A percentile compares a stretch with the other conserved stretches of the same genome.
Evolutionary conservation across 2,888 invertebrate species (phyloP).

Genomic region (Morpho achilles): DNA sequence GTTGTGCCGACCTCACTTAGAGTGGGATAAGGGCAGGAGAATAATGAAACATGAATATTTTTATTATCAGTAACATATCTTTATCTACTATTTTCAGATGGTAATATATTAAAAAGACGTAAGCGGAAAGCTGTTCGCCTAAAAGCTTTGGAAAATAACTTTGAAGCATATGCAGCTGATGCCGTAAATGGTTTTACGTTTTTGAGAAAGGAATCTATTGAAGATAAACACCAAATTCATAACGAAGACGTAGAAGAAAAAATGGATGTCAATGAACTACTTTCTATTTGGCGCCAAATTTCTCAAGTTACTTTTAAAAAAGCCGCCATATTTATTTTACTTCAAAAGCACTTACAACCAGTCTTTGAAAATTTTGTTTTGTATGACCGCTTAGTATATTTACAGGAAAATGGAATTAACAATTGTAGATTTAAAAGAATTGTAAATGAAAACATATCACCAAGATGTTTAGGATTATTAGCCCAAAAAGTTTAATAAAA

Average conservation of each 20-base stretch:
- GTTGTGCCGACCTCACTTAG: no score
- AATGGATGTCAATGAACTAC: slow-evolving; percentile 45
- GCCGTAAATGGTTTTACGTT: slow-evolving; percentile 49
- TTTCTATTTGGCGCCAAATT: slow-evolving; percentile 48
- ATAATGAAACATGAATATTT: no score
- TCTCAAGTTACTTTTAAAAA: slow-evolving; percentile 39
- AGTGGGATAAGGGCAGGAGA: no score
- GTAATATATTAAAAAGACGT: slow-evolving; percentile 57
- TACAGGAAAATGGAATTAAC: slow-evolving; percentile 51
- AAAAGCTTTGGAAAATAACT: slow-evolving; percentile 45
- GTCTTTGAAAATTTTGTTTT: slow-evolving; percentile 60
- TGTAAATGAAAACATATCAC: slow-evolving; percentile 81
- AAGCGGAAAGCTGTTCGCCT: slow-evolving; percentile 62
- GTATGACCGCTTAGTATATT: slow-evolving; percentile 56
- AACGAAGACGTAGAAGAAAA: slow-evolving; percentile 9
- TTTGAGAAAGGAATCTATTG: slow-evolving; percentile 20
- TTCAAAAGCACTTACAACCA: slow-evolving; percentile 59
- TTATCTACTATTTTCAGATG: slow-evolving; percentile 56
- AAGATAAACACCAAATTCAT: neutral
- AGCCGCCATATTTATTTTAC: slow-evolving; percentile 52
- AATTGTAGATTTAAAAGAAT: slow-evolving; percentile 73
- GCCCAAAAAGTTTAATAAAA: slow-evolving; percentile 56
- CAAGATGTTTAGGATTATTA: slow-evolving; percentile 81
- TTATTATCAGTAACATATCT: neutral
- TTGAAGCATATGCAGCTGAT: slow-evolving; percentile 49